Evolutionary conservation across 2,113 vertebrate species (phyloP).

Genomic region (Proterorhinus semilunaris): DNA sequence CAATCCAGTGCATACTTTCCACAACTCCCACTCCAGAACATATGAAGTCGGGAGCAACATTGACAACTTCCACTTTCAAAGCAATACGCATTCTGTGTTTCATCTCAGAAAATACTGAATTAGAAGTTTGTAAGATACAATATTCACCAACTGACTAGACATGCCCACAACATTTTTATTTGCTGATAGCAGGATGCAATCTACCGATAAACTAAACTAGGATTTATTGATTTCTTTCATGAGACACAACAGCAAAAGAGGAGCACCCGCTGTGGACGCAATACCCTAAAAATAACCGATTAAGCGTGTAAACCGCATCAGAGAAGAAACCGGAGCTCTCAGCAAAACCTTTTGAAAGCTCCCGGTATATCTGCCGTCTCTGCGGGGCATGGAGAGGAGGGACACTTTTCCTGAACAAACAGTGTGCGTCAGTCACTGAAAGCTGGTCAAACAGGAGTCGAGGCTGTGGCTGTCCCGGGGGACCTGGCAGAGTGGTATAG

Average conservation of each 20-base stretch:
- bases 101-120: no score
- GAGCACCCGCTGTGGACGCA: constrained; percentile 6
- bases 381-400: constrained; percentile 9
- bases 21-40: background rate
- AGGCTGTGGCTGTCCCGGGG: constrained; percentile 43
- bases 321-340: constrained; percentile 37
- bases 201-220: no score
- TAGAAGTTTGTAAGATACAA: no score
- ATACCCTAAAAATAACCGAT: constrained; percentile 7
- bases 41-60: no score
- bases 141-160: no score
- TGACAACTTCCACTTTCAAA: no score
- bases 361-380: constrained; percentile 42
- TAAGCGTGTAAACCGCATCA: constrained; percentile 1
- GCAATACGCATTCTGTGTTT: no score
- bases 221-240: background rate
- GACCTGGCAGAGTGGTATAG: constrained; percentile 47
- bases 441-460: constrained; percentile 63
- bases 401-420: constrained; percentile 58
- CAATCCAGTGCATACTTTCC: background rate
- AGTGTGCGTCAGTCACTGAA: constrained; percentile 54
- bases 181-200: no score
- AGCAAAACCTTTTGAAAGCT: constrained; percentile 19
- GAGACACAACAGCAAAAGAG: background rate
- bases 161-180: no score